Percentiles rank a stretch among this genome's conserved stretches.
Conservation (phyloP, 2,797 vertebrate genomes). For the Gambelia wislizenii region DNA sequence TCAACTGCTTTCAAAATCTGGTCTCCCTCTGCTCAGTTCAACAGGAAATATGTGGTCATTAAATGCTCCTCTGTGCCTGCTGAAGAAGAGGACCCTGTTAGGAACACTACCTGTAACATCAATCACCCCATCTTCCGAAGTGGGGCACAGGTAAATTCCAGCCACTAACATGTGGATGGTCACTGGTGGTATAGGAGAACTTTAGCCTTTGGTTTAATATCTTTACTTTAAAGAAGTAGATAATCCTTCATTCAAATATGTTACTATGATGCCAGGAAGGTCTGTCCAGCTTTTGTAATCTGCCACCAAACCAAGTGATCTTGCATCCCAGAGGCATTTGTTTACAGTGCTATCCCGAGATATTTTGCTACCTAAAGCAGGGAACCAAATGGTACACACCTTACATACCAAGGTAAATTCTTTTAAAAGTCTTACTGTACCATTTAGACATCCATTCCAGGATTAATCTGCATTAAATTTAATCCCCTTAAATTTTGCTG, state of each 20-base stretch:
- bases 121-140: conserved; percentile 80
- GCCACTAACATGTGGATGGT: too few species aligned
- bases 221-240: neutral
- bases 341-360: too few species aligned
- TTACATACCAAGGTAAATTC: too few species aligned
- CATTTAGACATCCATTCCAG: neutral
- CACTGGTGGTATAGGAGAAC: neutral
- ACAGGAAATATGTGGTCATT: neutral
- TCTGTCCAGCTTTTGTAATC: neutral
- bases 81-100: conserved; percentile 1
- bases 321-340: neutral
- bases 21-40: neutral
- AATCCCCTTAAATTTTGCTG: neutral
- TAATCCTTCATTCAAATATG: neutral
- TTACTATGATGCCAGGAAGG: neutral
- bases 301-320: neutral
- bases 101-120: conserved; percentile 73
- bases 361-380: too few species aligned
- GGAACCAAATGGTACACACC: too few species aligned
- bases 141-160: conserved; percentile 71
- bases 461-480: too few species aligned
- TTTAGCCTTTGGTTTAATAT: neutral
- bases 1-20: neutral
- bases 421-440: neutral
- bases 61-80: neutral